Percentiles rank a stretch among this genome's conserved stretches.
phyloP scores from a whole-genome alignment of 2,113 vertebrate genomes.

The Ciconia stormi region DNA sequence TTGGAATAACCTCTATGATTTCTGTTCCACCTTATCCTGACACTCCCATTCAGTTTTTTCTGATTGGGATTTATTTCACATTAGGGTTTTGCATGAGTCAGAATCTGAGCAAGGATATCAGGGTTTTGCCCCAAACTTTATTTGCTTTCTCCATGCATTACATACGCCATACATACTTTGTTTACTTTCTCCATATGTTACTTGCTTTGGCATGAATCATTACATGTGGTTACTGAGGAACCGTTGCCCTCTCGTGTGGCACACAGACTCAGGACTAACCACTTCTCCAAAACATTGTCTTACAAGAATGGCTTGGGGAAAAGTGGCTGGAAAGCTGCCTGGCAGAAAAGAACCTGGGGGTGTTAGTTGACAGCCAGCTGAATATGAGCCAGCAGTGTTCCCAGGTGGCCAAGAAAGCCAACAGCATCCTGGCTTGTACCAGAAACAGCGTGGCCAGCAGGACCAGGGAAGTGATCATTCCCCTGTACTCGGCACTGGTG shows the following conservation, averaged over 20 bases:
- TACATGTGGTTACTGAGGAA: background rate
- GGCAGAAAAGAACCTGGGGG: background rate
- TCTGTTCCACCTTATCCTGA: background rate
- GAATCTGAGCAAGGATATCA: background rate
- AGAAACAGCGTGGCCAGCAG: background rate
- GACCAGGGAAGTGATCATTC: rapidly evolving
- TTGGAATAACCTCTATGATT: background rate
- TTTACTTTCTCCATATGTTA: background rate
- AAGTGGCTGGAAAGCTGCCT: background rate
- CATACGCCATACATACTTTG: background rate
- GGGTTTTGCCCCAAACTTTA: background rate
- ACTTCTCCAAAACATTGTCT: background rate
- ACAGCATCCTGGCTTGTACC: background rate
- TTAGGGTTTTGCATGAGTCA: background rate
- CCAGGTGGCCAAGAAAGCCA: background rate
- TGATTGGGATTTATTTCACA: background rate
- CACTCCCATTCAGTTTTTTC: background rate
- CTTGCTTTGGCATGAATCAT: background rate
- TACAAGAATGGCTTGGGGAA: background rate
- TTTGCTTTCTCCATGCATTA: background rate
- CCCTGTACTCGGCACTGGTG: background rate
- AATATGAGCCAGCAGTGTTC: background rate
- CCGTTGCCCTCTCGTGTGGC: rapidly evolving
- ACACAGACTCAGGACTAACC: background rate
- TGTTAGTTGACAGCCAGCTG: rapidly evolving